Conservation (phyloP, 2,113 vertebrate species). For the Archilochus colubris region DNA sequence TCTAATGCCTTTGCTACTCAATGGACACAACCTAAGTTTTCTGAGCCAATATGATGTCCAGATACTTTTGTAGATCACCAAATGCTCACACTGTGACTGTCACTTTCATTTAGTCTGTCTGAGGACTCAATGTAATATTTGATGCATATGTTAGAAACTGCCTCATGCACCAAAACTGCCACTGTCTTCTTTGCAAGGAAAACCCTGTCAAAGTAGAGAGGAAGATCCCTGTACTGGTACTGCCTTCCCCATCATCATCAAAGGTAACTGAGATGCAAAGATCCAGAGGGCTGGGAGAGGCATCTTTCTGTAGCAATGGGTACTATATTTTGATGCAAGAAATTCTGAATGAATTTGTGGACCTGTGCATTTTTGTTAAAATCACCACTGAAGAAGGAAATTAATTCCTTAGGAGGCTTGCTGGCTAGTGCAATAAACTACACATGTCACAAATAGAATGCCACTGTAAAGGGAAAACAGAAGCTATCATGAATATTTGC, state of each 20-base stretch:
- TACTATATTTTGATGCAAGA: not conserved
- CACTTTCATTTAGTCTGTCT: conserved; percentile 33
- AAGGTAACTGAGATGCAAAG: not conserved
- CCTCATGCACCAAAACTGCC: not conserved
- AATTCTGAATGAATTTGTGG: conserved; percentile 11
- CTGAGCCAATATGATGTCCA: conserved; percentile 14
- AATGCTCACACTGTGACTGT: conserved; percentile 8
- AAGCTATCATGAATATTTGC: not conserved
- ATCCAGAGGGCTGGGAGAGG: not conserved
- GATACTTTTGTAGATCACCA: conserved; percentile 29
- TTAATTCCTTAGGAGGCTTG: not conserved
- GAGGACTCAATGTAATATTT: conserved; percentile 2
- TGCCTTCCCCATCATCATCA: not conserved
- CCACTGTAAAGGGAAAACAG: not conserved
- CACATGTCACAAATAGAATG: not conserved
- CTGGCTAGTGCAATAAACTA: not conserved
- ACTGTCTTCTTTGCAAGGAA: not conserved
- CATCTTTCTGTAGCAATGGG: not conserved
- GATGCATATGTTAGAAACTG: not conserved
- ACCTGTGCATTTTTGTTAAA: not conserved
- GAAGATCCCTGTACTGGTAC: not conserved
- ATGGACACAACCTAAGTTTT: not conserved
- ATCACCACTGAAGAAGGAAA: not conserved
- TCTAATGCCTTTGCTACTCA: conserved; percentile 19
- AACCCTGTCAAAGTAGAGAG: not conserved